Evolutionary conservation across 2,797 vertebrate genomes (phyloP).

Genomic region (Coreius guichenoti): DNA sequence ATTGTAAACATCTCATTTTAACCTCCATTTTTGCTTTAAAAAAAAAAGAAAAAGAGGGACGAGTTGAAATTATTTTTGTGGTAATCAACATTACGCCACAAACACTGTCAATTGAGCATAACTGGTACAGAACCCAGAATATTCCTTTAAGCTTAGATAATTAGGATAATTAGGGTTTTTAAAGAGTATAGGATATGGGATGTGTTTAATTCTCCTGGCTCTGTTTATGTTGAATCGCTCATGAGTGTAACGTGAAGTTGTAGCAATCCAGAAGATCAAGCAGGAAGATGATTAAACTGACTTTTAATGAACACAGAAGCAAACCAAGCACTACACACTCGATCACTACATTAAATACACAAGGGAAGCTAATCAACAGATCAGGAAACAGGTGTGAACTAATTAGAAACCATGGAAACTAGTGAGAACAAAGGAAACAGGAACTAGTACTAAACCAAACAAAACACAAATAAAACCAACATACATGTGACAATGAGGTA

Average conservation of each 20-base stretch:
- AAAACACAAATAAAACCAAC: background rate
- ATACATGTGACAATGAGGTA: background rate
- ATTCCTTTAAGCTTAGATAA: conserved; percentile 1
- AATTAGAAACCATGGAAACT: background rate
- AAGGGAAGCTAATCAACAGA: background rate
- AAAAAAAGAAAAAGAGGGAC: background rate
- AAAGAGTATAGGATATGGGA: conserved; percentile 5
- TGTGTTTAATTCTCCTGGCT: background rate
- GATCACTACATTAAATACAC: background rate
- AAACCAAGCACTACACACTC: background rate
- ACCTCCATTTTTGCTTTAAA: no score
- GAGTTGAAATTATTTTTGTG: background rate
- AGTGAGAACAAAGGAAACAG: background rate
- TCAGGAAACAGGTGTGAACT: background rate
- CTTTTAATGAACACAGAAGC: background rate
- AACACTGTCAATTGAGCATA: background rate
- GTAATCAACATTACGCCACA: background rate
- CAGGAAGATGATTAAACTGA: background rate
- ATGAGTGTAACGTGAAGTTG: background rate
- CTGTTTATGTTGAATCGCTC: background rate
- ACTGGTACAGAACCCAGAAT: background rate
- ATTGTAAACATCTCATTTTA: background rate
- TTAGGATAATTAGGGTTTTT: conserved; percentile 25
- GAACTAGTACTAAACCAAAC: background rate
- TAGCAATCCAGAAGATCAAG: background rate